These are phyloP conservation scores for Notodonta ziczac DNA, from an alignment of 2,888 invertebrate species.

Conservation along the genomic window DNA sequence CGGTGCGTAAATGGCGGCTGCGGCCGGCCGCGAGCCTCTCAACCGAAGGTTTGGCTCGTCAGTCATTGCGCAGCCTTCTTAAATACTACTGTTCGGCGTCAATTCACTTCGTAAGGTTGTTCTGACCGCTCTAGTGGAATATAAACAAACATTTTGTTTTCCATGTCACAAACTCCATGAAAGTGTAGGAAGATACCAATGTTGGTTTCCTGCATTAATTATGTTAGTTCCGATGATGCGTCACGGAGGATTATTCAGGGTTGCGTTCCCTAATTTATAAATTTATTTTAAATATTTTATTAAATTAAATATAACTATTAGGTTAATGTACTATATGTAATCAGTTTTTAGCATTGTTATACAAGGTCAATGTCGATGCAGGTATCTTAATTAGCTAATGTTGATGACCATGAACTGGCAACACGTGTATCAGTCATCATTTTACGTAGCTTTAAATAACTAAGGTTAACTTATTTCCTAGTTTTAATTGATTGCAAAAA, in stretches of 20 bases:
- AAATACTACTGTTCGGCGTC: constrained; percentile 72
- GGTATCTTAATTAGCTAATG: too few species aligned
- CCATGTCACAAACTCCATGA: constrained; percentile 13
- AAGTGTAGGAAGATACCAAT: neutral
- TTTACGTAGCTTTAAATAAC: too few species aligned
- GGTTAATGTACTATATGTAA: too few species aligned
- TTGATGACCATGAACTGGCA: too few species aligned
- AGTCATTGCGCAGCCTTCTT: constrained; percentile 69
- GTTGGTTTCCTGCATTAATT: neutral
- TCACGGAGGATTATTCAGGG: neutral
- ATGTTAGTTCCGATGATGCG: neutral
- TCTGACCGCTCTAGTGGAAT: constrained; percentile 44
- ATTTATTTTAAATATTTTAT: too few species aligned
- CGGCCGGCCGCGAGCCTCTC: constrained; percentile 69
- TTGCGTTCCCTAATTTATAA: too few species aligned
- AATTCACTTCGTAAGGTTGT: constrained; percentile 76
- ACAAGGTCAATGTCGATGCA: too few species aligned
- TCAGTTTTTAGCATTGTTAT: too few species aligned
- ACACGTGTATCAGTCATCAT: too few species aligned
- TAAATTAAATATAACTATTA: too few species aligned
- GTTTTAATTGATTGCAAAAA: too few species aligned
- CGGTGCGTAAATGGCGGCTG: constrained; percentile 39
- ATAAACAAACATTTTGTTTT: constrained; percentile 38
- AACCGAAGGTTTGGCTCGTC: constrained; percentile 67
- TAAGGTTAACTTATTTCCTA: too few species aligned